Conservation (phyloP, 2,113 vertebrate species). For the Falco punctatus region DNA sequence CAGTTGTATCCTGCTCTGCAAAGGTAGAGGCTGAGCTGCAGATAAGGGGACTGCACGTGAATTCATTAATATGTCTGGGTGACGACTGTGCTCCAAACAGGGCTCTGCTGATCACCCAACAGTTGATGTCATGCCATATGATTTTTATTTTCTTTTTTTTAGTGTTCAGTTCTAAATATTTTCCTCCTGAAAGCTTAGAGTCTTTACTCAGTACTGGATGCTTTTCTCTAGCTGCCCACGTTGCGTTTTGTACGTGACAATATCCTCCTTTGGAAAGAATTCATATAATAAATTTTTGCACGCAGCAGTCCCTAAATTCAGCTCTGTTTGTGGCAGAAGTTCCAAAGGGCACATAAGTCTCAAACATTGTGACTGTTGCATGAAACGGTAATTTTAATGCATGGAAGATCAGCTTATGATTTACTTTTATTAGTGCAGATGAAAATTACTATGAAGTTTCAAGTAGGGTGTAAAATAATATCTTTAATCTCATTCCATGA, state of each 20-base stretch:
- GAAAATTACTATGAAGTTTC: conserved; percentile 42
- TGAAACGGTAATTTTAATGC: conserved; percentile 43
- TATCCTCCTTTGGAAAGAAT: conserved; percentile 28
- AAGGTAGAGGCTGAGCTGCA: background rate
- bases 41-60: background rate
- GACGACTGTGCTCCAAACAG: background rate
- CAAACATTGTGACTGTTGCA: background rate
- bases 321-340: background rate
- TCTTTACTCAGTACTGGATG: background rate
- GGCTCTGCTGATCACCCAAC: conserved; percentile 9
- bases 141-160: background rate
- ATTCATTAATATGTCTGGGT: background rate
- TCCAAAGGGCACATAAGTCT: conserved; percentile 8
- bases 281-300: conserved; percentile 12
- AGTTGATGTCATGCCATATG: background rate
- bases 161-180: background rate
- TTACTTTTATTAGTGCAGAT: conserved; percentile 50
- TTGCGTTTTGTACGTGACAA: background rate
- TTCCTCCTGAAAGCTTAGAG: background rate
- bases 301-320: background rate
- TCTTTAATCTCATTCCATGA: conserved; percentile 41
- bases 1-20: background rate
- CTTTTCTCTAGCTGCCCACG: background rate
- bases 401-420: conserved; percentile 28
- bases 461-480: conserved; percentile 40